phyloP scores from a whole-genome alignment of 2,888 invertebrate genomes.

The Cheilosia variabilis region DNA sequence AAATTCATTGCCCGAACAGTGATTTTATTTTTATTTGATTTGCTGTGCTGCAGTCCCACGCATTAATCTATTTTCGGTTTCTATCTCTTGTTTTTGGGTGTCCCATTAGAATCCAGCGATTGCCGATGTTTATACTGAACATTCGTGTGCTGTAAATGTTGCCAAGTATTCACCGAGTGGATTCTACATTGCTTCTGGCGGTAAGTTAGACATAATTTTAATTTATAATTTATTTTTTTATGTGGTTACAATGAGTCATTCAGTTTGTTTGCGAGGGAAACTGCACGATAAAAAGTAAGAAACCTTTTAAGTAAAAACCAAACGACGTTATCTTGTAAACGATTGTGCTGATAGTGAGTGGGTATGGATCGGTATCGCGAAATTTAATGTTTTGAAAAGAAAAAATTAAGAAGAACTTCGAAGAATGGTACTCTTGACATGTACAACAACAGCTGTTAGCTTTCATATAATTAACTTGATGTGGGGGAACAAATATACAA shows the following conservation, averaged over 20 bases:
- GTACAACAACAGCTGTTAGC: no score
- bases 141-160: conserved; percentile 96
- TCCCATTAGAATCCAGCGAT: conserved; percentile 92
- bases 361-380: no score
- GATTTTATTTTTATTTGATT: conserved; percentile 59
- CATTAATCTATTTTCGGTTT: conserved; percentile 72
- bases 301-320: no score
- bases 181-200: conserved; percentile 99
- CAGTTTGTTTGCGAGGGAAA: conserved; percentile 14
- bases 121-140: conserved; percentile 98
- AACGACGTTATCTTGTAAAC: no score
- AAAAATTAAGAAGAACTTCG: no score
- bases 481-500: no score
- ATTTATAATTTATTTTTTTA: conserved; percentile 4
- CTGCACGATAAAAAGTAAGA: background rate
- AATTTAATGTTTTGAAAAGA: no score
- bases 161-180: conserved; percentile 99
- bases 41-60: conserved; percentile 63
- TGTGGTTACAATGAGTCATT: conserved; percentile 48
- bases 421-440: no score
- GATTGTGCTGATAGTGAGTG: no score
- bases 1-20: conserved; percentile 44
- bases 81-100: conserved; percentile 26
- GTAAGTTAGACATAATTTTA: conserved; percentile 84
- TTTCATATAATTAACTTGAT: no score